Evolutionary conservation across 1,140 invertebrate genomes (phyloP), one percentile per base, ranked within the genome.

Genomic region (Agraylea sexmaculata): DNA sequence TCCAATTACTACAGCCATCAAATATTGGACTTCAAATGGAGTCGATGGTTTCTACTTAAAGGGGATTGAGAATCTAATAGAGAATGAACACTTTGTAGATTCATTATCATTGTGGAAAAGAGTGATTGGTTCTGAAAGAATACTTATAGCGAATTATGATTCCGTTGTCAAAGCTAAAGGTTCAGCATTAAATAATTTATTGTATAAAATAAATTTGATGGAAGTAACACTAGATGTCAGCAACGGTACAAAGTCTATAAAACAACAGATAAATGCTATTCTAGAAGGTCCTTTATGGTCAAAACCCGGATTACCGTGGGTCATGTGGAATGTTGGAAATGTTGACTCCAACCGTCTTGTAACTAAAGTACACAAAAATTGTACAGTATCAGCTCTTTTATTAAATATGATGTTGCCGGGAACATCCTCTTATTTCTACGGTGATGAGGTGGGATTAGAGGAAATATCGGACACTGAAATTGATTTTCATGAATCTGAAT

Each of bases 11-110:
- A 51, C 60, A 27, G 74, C 76, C 0, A 61, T 87, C 7, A 57
- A 59, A 8, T 74, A 70, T 56, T 88, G 84, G 84, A 41, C 69
- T 1, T 47, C 62, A 3, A 60, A 71, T 38, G 75, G 75, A 1
- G 77, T 87, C 0, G 77, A 86, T 60, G 84, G 86, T 0, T 85
- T 88, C 56, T 87, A 86, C 59, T 59, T 89, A 2, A 84, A 84
- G 56, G 80, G 78, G 11, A 51, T 78, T 15, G 71, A 74, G 53
- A 47, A 61, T 10, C 65, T 69, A 47, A 56, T 56, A n/a, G 52
- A 66, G 37, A 59, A 70, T 47, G 40, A 47, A 1, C 54, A 65
- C 46, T 60, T 75, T 43, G 50, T 58, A 3, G 55, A 61, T 30
- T 64, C 65, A 13, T 51, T 86, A 2, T 64, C 66, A 32, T 52